A percentile compares a stretch with the other conserved stretches of the same genome.
These are phyloP conservation scores for Exephanes ischioxanthus DNA, from an alignment of 2,888 invertebrate species.

Conservation along the genomic window DNA sequence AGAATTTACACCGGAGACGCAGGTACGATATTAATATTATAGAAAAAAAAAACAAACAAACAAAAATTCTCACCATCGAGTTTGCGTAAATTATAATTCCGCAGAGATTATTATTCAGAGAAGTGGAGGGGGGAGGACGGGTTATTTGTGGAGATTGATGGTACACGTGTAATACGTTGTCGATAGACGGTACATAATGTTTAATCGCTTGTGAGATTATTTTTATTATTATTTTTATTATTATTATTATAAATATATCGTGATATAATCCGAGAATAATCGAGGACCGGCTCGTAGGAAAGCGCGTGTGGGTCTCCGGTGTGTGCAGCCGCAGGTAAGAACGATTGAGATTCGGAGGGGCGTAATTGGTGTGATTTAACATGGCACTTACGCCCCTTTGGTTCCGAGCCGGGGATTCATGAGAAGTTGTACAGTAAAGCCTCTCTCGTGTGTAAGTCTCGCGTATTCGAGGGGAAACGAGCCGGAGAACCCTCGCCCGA, in stretches of 20 bases:
- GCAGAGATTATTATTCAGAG: conserved; percentile 48
- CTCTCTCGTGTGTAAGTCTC: conserved; percentile 28
- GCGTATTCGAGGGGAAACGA: conserved; percentile 55
- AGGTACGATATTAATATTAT: conserved; percentile 24
- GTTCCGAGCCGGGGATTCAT: neutral
- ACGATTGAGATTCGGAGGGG: too few relatives aligned
- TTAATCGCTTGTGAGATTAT: conserved; percentile 12
- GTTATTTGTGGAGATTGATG: conserved; percentile 16
- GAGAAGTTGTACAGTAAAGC: neutral
- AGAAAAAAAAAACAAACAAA: too few relatives aligned
- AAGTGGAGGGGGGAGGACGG: neutral
- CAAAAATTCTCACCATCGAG: conserved; percentile 8
- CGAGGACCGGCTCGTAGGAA: conserved; percentile 22
- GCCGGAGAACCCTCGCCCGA: conserved; percentile 65
- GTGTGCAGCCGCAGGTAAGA: too few relatives aligned
- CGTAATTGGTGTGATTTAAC: too few relatives aligned
- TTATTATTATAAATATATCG: conserved; percentile 32
- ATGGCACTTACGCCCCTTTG: too few relatives aligned
- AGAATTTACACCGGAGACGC: conserved; percentile 2
- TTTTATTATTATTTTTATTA: conserved; percentile 7
- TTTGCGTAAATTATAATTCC: conserved; percentile 31
- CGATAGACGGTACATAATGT: conserved; percentile 26
- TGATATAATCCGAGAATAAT: conserved; percentile 59
- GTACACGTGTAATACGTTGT: conserved; percentile 36
- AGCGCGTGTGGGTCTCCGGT: conserved; percentile 55